These are phyloP conservation scores for Lepeophtheirus nordmannii DNA, from an alignment of 2,888 invertebrate species.

Conservation along the genomic window DNA sequence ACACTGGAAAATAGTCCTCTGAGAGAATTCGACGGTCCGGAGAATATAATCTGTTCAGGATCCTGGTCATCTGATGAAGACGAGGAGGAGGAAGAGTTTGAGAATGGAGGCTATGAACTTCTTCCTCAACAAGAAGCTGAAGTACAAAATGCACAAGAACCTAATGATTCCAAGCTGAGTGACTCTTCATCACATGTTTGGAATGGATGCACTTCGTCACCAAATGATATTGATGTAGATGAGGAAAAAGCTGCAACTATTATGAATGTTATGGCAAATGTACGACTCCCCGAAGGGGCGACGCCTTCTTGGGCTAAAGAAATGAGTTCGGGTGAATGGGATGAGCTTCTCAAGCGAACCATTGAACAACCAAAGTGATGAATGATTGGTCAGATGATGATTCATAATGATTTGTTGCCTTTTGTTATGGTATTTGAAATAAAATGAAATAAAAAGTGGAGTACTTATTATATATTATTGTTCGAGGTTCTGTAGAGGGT, in stretches of 20 bases:
- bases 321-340: background rate
- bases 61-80: background rate
- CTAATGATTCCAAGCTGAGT: background rate
- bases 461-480: no score
- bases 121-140: background rate
- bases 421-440: no score
- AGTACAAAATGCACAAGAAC: no score
- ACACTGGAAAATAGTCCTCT: background rate
- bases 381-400: background rate
- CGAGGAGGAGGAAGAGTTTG: background rate
- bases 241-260: background rate
- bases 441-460: no score
- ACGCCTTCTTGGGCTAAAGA: background rate
- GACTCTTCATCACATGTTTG: background rate
- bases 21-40: background rate
- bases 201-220: background rate
- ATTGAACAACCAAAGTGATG: background rate
- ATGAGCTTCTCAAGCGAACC: background rate
- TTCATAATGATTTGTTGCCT: no score
- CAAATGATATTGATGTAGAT: background rate
- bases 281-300: background rate
- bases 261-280: background rate
- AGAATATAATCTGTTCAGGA: background rate
- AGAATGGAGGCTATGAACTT: conserved; percentile 5
- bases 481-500: no score